These are phyloP conservation scores for Deladenus siricidicola DNA, from an alignment of 2,888 invertebrate genomes.

Conservation along the genomic window DNA sequence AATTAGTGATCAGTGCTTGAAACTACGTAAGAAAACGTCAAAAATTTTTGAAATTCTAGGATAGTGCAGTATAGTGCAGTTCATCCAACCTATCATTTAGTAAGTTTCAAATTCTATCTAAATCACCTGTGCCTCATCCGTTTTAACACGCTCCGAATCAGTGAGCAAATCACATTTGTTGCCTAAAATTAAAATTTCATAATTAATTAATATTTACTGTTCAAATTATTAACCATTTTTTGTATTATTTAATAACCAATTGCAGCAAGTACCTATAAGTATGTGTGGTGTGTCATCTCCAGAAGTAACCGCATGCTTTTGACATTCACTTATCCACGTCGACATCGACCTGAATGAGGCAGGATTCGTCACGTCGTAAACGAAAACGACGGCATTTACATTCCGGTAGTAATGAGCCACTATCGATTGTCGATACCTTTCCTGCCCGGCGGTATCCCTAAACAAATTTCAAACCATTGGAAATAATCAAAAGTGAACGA, in stretches of 20 bases:
- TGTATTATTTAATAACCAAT: slow-evolving; percentile 56
- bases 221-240: neutral
- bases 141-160: slow-evolving; percentile 62
- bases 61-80: no score
- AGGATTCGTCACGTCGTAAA: slow-evolving; percentile 58
- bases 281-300: slow-evolving; percentile 63
- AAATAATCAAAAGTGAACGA: no score
- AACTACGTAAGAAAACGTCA: no score
- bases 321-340: slow-evolving; percentile 71
- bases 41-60: no score
- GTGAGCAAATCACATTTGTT: slow-evolving; percentile 68
- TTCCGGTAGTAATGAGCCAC: slow-evolving; percentile 75
- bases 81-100: neutral
- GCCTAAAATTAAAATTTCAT: slow-evolving; percentile 60
- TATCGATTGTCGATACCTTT: slow-evolving; percentile 72
- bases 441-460: slow-evolving; percentile 70
- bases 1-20: no score
- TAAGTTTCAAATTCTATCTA: neutral
- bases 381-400: slow-evolving; percentile 75
- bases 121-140: slow-evolving; percentile 63
- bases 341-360: slow-evolving; percentile 57
- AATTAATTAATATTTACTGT: slow-evolving; percentile 17
- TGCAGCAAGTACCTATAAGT: slow-evolving; percentile 73
- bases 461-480: no score
- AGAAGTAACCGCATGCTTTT: slow-evolving; percentile 58